phyloP scores from a whole-genome alignment of 2,797 vertebrate genomes.

The Dendrocincla fuliginosa region DNA sequence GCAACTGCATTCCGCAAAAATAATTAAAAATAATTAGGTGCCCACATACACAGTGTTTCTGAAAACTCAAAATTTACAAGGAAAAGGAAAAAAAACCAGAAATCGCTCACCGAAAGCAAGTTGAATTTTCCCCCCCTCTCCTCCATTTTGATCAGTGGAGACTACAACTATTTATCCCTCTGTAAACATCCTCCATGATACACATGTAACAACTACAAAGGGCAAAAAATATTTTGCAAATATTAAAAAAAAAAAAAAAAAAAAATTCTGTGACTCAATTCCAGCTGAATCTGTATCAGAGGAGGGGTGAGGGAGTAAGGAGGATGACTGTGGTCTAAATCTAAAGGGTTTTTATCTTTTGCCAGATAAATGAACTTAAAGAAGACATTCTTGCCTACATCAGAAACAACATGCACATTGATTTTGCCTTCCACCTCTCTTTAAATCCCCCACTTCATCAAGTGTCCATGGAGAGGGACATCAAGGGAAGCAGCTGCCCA shows the following conservation, averaged over 20 bases:
- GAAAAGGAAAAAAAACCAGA: neutral
- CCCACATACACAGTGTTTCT: neutral
- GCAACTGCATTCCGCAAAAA: neutral
- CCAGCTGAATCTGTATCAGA: constrained; percentile 36
- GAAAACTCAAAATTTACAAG: neutral
- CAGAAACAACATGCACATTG: neutral
- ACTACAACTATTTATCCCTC: neutral
- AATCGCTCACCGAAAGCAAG: neutral
- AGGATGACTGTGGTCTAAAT: neutral
- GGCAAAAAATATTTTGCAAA: neutral
- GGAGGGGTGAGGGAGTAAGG: neutral
- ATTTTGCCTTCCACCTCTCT: neutral
- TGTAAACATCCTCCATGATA: neutral
- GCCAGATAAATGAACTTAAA: neutral
- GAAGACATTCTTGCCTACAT: neutral
- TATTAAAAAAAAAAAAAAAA: neutral
- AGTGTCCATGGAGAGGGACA: neutral
- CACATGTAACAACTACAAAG: accelerated
- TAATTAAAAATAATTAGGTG: neutral
- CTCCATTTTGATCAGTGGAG: neutral
- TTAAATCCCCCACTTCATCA: neutral
- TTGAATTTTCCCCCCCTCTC: neutral
- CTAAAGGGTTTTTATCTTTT: constrained; percentile 6
- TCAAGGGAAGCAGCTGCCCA: constrained; percentile 12
- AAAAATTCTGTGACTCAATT: constrained; percentile 11